phyloP scores from a whole-genome alignment of 2,888 invertebrate species.

The Cerastis leucographa region DNA sequence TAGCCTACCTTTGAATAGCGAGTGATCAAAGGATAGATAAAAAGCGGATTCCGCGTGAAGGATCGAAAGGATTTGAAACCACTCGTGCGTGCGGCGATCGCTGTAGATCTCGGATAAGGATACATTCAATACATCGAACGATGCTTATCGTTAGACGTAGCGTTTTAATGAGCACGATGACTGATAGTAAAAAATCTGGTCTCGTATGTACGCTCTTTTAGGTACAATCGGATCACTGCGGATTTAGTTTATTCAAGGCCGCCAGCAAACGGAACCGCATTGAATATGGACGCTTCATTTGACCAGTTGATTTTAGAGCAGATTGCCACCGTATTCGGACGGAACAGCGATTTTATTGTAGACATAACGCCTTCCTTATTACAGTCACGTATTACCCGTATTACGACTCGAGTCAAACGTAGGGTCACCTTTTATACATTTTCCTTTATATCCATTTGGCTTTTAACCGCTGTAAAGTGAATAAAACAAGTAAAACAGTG shows the following conservation, averaged over 20 bases:
- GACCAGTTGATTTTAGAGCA: slow-evolving; percentile 70
- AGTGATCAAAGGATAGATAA: slow-evolving; percentile 80
- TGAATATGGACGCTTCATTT: slow-evolving; percentile 68
- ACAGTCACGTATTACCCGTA: slow-evolving; percentile 67
- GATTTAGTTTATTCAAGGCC: slow-evolving; percentile 66
- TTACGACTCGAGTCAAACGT: slow-evolving; percentile 65
- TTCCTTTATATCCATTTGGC: no score
- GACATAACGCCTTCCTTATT: slow-evolving; percentile 71
- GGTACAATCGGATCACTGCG: slow-evolving; percentile 59
- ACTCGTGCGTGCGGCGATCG: slow-evolving; percentile 73
- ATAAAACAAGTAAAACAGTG: no score
- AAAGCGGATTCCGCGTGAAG: slow-evolving; percentile 76
- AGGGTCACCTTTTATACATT: slow-evolving; percentile 68
- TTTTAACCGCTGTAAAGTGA: no score
- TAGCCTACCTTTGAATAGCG: slow-evolving; percentile 65
- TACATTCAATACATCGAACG: slow-evolving; percentile 73
- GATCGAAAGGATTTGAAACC: slow-evolving; percentile 76
- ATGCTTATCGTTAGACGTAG: slow-evolving; percentile 72
- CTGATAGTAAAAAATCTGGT: slow-evolving; percentile 60
- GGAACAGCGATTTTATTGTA: slow-evolving; percentile 65
- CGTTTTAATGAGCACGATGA: slow-evolving; percentile 63
- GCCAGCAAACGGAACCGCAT: slow-evolving; percentile 61
- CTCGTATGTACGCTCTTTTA: slow-evolving; percentile 44
- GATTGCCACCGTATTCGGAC: slow-evolving; percentile 66
- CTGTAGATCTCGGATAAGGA: slow-evolving; percentile 77